Evolutionary conservation across 2,888 invertebrate species (phyloP).

Genomic region (Syrista parreyssii): DNA sequence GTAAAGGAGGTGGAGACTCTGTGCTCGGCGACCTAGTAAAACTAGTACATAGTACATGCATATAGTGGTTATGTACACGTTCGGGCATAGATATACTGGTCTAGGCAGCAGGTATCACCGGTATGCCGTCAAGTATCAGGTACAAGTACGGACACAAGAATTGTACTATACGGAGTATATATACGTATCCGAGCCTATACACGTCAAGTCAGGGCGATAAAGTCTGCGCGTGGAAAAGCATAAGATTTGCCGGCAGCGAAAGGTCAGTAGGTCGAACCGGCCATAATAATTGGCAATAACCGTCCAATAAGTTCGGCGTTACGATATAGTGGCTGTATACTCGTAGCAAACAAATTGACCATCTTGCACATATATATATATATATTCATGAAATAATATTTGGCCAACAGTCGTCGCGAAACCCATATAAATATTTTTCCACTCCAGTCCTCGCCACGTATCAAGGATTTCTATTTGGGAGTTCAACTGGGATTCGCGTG

Average conservation of each 20-base stretch:
- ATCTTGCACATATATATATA: background rate
- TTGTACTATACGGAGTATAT: background rate
- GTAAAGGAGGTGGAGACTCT: constrained; percentile 26
- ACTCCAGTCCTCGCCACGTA: background rate
- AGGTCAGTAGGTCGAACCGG: constrained; percentile 41
- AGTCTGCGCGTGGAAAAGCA: constrained; percentile 1
- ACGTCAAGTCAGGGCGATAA: background rate
- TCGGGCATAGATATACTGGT: background rate
- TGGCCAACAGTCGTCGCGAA: background rate
- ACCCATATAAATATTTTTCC: background rate
- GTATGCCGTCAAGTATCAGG: background rate
- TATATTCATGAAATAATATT: background rate
- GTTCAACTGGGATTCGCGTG: background rate
- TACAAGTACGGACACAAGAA: background rate
- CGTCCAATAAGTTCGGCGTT: background rate
- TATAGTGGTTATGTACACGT: constrained; percentile 1
- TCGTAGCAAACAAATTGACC: background rate
- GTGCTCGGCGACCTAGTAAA: constrained; percentile 43
- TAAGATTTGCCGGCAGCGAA: constrained; percentile 14
- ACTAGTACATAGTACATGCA: constrained; percentile 21
- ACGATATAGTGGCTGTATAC: background rate
- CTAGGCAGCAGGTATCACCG: background rate
- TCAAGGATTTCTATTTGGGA: background rate
- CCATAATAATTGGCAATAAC: constrained; percentile 24
- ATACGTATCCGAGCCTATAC: background rate